Evolutionary conservation across 1,140 invertebrate species (phyloP).

Genomic region (Ganaspis sp.): DNA sequence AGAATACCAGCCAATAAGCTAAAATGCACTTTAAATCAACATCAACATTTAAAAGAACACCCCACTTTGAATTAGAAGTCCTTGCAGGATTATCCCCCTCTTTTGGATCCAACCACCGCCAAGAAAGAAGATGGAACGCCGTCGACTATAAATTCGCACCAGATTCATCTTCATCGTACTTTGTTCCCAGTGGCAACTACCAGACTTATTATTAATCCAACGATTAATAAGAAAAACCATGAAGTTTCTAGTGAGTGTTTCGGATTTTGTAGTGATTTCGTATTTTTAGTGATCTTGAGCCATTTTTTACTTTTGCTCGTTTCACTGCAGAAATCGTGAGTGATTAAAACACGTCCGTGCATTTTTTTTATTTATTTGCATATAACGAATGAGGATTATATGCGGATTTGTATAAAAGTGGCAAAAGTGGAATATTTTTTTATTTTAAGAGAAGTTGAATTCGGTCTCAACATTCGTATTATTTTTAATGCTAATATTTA

Average conservation of each 20-base stretch:
- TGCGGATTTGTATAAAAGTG: no score
- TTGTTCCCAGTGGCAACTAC: conserved; percentile 20
- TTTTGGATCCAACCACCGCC: conserved; percentile 34
- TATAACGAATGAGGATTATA: no score
- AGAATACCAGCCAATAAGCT: not conserved
- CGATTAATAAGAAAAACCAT: not conserved
- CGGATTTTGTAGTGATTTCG: conserved; percentile 23
- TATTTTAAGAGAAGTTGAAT: no score
- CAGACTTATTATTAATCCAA: conserved; percentile 11
- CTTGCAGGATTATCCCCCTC: conserved; percentile 35
- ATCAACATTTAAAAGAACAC: conserved; percentile 41
- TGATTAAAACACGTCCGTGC: not conserved
- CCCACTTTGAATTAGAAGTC: conserved; percentile 52
- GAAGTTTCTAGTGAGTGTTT: conserved; percentile 23
- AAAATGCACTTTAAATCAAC: conserved; percentile 30
- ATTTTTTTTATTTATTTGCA: no score
- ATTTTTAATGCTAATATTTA: no score
- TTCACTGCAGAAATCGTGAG: not conserved
- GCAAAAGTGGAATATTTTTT: no score
- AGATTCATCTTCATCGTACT: conserved; percentile 45
- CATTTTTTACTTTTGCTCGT: not conserved
- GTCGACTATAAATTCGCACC: conserved; percentile 61
- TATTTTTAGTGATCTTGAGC: not conserved
- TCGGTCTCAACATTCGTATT: no score
- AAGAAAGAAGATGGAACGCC: conserved; percentile 47